Evolutionary conservation across 2,113 vertebrate genomes (phyloP).

Genomic region (Petromus typicus): DNA sequence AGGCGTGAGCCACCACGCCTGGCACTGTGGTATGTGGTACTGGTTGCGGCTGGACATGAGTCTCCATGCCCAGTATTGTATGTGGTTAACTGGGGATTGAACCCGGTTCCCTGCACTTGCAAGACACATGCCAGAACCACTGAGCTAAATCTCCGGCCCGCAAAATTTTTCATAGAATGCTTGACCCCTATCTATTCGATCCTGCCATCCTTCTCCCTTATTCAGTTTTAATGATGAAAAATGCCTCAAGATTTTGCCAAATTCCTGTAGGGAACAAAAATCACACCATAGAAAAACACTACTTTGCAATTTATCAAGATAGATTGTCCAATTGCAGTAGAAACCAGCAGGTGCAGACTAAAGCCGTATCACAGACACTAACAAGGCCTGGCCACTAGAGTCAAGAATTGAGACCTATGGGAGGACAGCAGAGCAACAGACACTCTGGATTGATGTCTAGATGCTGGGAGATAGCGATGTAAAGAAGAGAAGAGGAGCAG

Average conservation of each 20-base stretch:
- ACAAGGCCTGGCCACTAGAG: background rate
- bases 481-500: background rate
- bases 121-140: too few species aligned
- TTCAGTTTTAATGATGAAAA: conserved; percentile 16
- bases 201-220: background rate
- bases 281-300: background rate
- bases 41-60: too few species aligned
- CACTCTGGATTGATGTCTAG: background rate
- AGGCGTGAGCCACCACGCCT: too few species aligned
- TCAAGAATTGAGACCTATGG: background rate
- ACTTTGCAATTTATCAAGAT: conserved; percentile 5
- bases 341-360: background rate
- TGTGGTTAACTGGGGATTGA: too few species aligned
- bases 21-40: too few species aligned
- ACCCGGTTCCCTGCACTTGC: too few species aligned
- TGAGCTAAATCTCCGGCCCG: too few species aligned
- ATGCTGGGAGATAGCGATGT: background rate
- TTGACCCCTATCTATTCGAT: background rate
- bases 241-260: conserved; percentile 6
- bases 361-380: background rate
- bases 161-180: background rate
- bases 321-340: background rate
- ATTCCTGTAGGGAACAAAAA: background rate
- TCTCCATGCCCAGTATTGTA: too few species aligned
- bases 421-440: background rate